These are phyloP conservation scores for Charaxes varanes DNA, from an alignment of 1,140 invertebrate genomes.

Conservation along the genomic window DNA sequence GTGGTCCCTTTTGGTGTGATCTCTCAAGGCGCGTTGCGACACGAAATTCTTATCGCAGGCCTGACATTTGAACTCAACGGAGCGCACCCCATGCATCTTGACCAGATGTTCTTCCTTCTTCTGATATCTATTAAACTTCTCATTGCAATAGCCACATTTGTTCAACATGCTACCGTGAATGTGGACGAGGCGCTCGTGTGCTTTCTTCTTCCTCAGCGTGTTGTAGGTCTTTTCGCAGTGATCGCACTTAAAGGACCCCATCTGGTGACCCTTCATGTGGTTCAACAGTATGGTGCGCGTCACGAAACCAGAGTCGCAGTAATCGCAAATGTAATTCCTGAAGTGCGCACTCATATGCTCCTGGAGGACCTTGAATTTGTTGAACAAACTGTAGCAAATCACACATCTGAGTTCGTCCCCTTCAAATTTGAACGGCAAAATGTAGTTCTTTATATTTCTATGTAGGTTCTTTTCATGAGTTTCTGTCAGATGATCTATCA, in stretches of 20 bases:
- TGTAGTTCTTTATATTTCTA: constrained; percentile 21
- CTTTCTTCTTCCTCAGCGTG: constrained; percentile 15
- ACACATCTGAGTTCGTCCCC: constrained; percentile 18
- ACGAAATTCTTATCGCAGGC: constrained; percentile 19
- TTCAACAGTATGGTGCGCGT: constrained; percentile 11
- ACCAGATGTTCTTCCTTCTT: constrained; percentile 18
- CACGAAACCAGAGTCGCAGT: constrained; percentile 25
- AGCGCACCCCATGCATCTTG: constrained; percentile 8
- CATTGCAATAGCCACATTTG: constrained; percentile 22
- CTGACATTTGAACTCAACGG: constrained; percentile 10
- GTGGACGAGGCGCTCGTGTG: constrained; percentile 16
- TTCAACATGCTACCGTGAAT: constrained; percentile 19
- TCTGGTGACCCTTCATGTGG: constrained; percentile 21
- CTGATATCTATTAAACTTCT: constrained; percentile 15
- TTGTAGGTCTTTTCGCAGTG: constrained; percentile 22
- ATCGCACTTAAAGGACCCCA: constrained; percentile 18
- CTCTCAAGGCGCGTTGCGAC: constrained; percentile 6
- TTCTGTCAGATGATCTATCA: constrained; percentile 31
- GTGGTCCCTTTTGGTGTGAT: constrained; percentile 24
- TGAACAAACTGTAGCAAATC: constrained; percentile 21
- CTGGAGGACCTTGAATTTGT: constrained; percentile 24
- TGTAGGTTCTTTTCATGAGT: constrained; percentile 16
- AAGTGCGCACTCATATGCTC: constrained; percentile 32
- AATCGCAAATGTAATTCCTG: constrained; percentile 26
- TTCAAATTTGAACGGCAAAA: constrained; percentile 27